Evolutionary conservation across 2,888 invertebrate species (phyloP).

Genomic region (Temnothorax unifasciatus): DNA sequence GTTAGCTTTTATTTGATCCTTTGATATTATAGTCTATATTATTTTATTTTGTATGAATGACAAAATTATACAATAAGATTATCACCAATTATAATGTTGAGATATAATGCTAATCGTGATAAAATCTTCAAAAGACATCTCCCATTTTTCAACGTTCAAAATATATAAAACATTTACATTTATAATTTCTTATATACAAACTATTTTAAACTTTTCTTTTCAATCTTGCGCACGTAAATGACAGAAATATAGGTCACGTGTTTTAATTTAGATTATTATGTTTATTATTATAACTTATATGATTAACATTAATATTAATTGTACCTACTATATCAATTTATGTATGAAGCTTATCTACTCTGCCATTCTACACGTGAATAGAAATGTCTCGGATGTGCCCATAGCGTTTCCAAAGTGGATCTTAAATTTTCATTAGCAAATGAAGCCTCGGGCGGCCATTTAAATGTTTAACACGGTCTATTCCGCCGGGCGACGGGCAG

Average conservation of each 20-base stretch:
- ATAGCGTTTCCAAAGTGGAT: neutral
- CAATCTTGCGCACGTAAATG: neutral
- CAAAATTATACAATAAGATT: neutral
- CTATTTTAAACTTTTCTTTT: neutral
- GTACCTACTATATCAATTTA: neutral
- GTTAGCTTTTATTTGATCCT: neutral
- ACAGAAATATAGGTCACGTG: neutral
- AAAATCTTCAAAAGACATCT: neutral
- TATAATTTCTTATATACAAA: neutral
- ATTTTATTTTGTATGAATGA: neutral
- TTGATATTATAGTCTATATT: neutral
- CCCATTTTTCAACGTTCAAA: neutral
- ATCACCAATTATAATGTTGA: neutral
- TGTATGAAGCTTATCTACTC: conserved; percentile 14
- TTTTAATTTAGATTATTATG: neutral
- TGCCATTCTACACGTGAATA: conserved; percentile 24
- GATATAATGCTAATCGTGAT: neutral
- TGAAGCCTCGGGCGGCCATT: conserved; percentile 24
- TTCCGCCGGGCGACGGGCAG: neutral
- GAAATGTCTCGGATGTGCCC: conserved; percentile 25
- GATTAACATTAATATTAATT: conserved; percentile 29
- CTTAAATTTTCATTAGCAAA: conserved; percentile 45
- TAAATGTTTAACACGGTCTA: conserved; percentile 29
- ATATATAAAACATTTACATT: neutral
- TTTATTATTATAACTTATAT: neutral